These are phyloP conservation scores for Microctenopoma steveboyesi DNA, from an alignment of 2,797 vertebrate species.

Conservation along the genomic window DNA sequence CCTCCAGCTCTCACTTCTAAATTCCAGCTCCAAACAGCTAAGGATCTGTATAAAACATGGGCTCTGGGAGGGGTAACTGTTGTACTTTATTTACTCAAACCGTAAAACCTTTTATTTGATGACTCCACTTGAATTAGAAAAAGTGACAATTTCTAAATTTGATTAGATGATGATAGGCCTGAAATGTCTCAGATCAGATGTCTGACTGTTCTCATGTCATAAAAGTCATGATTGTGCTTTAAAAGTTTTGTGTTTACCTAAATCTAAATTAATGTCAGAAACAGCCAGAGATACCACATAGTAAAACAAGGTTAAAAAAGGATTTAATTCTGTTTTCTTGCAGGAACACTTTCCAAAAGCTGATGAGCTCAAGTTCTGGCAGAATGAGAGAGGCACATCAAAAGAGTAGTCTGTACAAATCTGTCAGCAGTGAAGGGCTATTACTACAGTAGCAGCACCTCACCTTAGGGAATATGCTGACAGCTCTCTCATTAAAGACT, in stretches of 20 bases:
- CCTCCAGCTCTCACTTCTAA: conserved; percentile 27
- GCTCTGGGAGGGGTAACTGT: background rate
- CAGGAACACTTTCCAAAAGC: conserved; percentile 62
- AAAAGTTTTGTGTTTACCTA: no score
- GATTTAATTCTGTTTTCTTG: conserved; percentile 70
- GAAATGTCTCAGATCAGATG: background rate
- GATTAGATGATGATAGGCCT: background rate
- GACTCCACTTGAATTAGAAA: background rate
- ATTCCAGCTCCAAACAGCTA: conserved; percentile 15
- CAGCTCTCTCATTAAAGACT: conserved; percentile 79
- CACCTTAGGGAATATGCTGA: conserved; percentile 75
- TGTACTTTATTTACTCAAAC: background rate
- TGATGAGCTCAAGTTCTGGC: conserved; percentile 59
- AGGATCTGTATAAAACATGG: conserved; percentile 1
- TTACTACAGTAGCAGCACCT: conserved; percentile 80
- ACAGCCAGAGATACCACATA: conserved; percentile 66
- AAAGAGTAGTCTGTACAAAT: conserved; percentile 75
- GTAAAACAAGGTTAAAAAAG: conserved; percentile 70
- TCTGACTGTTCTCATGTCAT: background rate
- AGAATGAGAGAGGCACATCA: conserved; percentile 79
- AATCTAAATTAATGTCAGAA: conserved; percentile 62
- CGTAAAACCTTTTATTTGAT: background rate
- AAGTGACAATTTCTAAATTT: background rate
- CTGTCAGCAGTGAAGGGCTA: conserved; percentile 82
- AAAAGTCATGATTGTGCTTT: background rate